phyloP scores from a whole-genome alignment of 2,113 vertebrate species.

The Origma solitaria region DNA sequence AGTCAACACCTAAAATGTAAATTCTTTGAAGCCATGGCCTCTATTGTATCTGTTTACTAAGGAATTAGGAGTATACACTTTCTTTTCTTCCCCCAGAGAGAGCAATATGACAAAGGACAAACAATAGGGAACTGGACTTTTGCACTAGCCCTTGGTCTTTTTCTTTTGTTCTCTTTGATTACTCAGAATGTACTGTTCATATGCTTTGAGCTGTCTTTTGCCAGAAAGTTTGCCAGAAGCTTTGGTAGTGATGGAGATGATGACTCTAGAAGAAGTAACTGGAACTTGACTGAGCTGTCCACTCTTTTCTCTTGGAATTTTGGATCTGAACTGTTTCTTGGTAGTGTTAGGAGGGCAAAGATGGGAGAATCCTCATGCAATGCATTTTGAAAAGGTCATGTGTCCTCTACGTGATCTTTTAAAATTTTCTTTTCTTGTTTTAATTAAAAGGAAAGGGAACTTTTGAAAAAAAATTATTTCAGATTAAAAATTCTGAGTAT shows the following conservation, averaged over 20 bases:
- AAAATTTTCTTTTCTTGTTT: neutral
- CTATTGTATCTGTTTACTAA: neutral
- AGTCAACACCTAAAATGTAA: neutral
- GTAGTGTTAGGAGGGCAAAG: neutral
- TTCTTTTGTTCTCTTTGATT: neutral
- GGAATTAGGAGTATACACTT: neutral
- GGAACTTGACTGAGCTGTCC: neutral
- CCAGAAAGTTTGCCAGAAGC: neutral
- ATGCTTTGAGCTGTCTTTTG: neutral
- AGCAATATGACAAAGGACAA: neutral
- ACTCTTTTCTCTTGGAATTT: neutral
- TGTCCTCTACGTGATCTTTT: neutral
- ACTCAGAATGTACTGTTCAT: neutral
- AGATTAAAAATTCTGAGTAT: neutral
- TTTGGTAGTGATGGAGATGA: neutral
- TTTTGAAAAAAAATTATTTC: neutral
- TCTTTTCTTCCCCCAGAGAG: neutral
- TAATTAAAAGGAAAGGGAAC: neutral
- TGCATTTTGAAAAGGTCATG: neutral
- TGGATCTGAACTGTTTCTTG: neutral
- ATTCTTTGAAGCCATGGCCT: neutral
- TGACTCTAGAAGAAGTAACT: neutral
- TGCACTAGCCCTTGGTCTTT: neutral
- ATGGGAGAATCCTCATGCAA: neutral
- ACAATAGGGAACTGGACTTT: neutral